Percentiles rank a stretch among this genome's conserved stretches.
These are phyloP conservation scores for Mobula hypostoma DNA, from an alignment of 2,113 vertebrate genomes.

Conservation along the genomic window DNA sequence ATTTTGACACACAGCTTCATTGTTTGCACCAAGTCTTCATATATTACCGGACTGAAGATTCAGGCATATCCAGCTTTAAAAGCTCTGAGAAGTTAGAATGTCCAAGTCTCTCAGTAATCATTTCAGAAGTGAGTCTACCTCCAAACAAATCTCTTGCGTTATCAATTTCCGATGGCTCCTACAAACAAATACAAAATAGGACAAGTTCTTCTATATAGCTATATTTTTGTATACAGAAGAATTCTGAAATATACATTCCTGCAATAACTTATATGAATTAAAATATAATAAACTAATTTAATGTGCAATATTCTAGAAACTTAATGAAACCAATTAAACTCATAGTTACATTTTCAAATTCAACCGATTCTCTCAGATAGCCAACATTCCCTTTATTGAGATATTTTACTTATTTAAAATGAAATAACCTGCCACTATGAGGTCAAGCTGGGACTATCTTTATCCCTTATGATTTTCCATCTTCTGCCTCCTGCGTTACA, in stretches of 20 bases:
- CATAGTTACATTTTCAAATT: too few species aligned
- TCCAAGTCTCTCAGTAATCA: conserved; percentile 69
- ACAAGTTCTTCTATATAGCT: not conserved
- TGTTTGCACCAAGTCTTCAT: not conserved
- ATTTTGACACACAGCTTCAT: not conserved
- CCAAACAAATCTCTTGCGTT: conserved; percentile 71
- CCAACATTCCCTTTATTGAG: too few species aligned
- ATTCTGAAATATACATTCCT: not conserved
- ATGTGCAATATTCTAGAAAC: not conserved
- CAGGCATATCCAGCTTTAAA: conserved; percentile 61
- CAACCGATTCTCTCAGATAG: too few species aligned
- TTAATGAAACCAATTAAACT: not conserved
- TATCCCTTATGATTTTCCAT: too few species aligned
- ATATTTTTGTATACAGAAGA: not conserved
- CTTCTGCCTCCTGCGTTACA: too few species aligned
- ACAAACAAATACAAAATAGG: conserved; percentile 38
- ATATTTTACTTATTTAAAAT: too few species aligned
- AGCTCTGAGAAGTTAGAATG: conserved; percentile 67
- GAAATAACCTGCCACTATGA: too few species aligned
- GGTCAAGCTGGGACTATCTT: too few species aligned
- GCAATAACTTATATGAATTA: not conserved
- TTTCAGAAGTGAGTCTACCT: conserved; percentile 68
- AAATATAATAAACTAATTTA: not conserved
- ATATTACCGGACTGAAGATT: conserved; percentile 66
- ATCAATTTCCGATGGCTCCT: conserved; percentile 68